These are phyloP conservation scores for Tenthredo mesomela DNA, from an alignment of 2,888 invertebrate genomes.

Conservation along the genomic window DNA sequence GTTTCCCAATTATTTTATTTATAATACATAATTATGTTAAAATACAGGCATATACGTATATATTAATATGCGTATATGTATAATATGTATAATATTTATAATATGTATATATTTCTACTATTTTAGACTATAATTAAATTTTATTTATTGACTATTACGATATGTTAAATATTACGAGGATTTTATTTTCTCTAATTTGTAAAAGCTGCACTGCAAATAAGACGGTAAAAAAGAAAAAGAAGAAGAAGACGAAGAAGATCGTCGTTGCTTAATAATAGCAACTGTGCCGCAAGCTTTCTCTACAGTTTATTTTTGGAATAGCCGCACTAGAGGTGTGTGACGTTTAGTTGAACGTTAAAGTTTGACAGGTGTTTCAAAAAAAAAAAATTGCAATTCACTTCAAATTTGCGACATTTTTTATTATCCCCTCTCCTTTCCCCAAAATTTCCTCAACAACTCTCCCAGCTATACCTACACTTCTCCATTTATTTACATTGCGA, in stretches of 20 bases:
- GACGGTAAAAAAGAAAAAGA: not conserved
- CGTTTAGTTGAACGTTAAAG: constrained; percentile 44
- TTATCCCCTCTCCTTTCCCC: not conserved
- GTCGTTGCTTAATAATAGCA: constrained; percentile 50
- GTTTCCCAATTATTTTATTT: not conserved
- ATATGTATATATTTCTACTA: not conserved
- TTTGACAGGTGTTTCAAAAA: constrained; percentile 53
- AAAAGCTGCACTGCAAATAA: constrained; percentile 7
- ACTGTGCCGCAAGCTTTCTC: constrained; percentile 47
- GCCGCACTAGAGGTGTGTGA: constrained; percentile 41
- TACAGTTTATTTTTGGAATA: constrained; percentile 46
- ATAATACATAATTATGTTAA: not conserved
- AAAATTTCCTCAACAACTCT: not conserved
- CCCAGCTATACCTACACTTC: not conserved
- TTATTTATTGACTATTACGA: not conserved
- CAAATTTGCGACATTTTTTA: not conserved
- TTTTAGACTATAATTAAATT: not conserved
- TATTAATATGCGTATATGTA: not conserved
- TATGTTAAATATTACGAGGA: constrained; percentile 4
- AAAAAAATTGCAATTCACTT: constrained; percentile 41
- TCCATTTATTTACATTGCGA: not conserved
- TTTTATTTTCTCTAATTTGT: not conserved
- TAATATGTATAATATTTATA: not conserved
- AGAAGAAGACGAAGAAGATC: not conserved
- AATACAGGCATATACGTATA: not conserved